Evolutionary conservation across 2,888 invertebrate genomes (phyloP).

Genomic region (Lithodes maja): DNA sequence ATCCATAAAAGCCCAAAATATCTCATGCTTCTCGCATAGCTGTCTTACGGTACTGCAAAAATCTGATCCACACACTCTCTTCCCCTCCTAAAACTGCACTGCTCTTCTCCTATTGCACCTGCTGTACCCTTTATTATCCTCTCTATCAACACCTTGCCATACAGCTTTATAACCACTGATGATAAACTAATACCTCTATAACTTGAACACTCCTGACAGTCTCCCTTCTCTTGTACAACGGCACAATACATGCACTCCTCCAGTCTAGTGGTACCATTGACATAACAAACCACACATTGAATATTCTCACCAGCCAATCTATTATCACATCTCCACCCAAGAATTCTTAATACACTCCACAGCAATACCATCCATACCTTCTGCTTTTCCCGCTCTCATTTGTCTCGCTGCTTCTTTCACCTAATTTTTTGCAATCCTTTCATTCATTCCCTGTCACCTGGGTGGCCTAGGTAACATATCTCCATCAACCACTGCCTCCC

Average conservation of each 20-base stretch:
- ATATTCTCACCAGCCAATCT: no score
- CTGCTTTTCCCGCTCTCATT: neutral
- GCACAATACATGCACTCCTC: neutral
- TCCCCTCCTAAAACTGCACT: neutral
- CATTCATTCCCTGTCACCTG: no score
- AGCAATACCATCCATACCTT: neutral
- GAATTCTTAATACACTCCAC: neutral
- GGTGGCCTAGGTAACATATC: no score
- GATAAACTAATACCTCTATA: neutral
- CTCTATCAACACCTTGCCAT: neutral
- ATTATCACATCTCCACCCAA: no score
- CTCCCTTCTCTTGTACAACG: neutral
- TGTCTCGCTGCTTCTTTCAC: neutral
- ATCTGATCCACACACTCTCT: neutral
- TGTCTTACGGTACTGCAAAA: neutral
- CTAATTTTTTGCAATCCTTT: neutral
- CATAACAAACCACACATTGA: no score
- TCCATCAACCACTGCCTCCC: no score
- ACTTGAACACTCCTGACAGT: neutral
- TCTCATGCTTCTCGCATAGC: neutral
- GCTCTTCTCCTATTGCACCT: neutral
- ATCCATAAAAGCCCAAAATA: neutral
- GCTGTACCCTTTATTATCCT: neutral
- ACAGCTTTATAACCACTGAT: neutral
- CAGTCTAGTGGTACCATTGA: neutral